phyloP scores from a whole-genome alignment of 2,888 invertebrate species.

The Cryptocephalus primarius region DNA sequence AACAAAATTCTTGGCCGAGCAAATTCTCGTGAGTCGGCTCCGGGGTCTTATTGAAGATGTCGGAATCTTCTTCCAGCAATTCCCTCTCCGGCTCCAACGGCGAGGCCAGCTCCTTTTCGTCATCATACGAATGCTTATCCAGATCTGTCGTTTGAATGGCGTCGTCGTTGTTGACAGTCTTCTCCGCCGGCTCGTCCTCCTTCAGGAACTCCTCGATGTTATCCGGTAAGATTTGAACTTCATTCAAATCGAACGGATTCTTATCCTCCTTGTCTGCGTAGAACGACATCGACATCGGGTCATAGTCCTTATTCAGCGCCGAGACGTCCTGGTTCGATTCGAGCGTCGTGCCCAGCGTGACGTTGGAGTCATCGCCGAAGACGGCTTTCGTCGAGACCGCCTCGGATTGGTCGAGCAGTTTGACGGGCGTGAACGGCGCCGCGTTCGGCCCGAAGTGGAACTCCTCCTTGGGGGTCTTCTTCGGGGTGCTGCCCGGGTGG shows the following conservation, averaged over 20 bases:
- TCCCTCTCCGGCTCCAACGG: slow-evolving; percentile 18
- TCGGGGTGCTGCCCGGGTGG: slow-evolving; percentile 26
- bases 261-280: slow-evolving; percentile 46
- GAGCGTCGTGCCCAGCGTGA: slow-evolving; percentile 17
- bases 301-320: slow-evolving; percentile 40
- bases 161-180: slow-evolving; percentile 19
- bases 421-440: slow-evolving; percentile 35
- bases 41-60: slow-evolving; percentile 10
- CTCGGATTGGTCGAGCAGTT: slow-evolving; percentile 38
- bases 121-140: slow-evolving; percentile 20
- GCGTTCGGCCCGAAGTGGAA: slow-evolving; percentile 54
- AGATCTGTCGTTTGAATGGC: slow-evolving; percentile 25
- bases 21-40: slow-evolving; percentile 14
- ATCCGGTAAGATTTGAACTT: slow-evolving; percentile 47
- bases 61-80: slow-evolving; percentile 7
- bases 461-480: slow-evolving; percentile 34
- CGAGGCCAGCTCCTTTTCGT: slow-evolving; percentile 26
- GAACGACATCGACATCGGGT: slow-evolving; percentile 56
- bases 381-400: slow-evolving; percentile 42
- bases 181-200: slow-evolving; percentile 14
- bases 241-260: slow-evolving; percentile 46
- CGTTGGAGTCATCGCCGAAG: slow-evolving; percentile 40
- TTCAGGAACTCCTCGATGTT: slow-evolving; percentile 34
- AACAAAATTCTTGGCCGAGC: slow-evolving; percentile 9
- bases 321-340: slow-evolving; percentile 4